Evolutionary conservation across 2,888 invertebrate genomes (phyloP), one percentile per base, ranked within the genome.

Genomic region (Meteorus colon): DNA sequence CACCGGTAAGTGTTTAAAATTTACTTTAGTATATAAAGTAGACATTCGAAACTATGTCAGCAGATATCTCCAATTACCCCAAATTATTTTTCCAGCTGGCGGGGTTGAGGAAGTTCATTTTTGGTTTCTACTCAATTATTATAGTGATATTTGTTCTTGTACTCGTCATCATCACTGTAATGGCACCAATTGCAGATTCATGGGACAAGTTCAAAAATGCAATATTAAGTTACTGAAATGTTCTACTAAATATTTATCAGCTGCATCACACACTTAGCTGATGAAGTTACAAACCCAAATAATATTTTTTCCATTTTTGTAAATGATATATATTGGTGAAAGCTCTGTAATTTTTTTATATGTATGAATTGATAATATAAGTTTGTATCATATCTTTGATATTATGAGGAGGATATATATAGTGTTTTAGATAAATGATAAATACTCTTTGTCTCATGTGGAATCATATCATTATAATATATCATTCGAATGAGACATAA

Each of bases 81-180:
- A 19, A 55, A 19, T 19, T 24, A 19, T n/a, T 71, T 84, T 92
- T 90, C 72, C 92, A 97, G 97, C 95, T 94, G 88, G 92, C 94
- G 2, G 92, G 92, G 70, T 93, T 96, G 90, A 92, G 97, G 83
- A 95, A 95, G 85, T 92, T 94, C 73, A 90, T 96, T 72, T 91
- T 98, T 62, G 94, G 93, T n/a, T 87, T 97, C 55, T 97, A 97
- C 89, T 92, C 94, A 55, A 90, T 96, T 0, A 92, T 95, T 66
- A 91, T 96, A 74, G 86, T 93, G 19, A 90, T 93, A 27, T 93
- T 97, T 82, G 93, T 94, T 0, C 91, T 94, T 14, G 94, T 93
- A 8, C 92, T 97, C 85, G 93, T 97, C 74, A 92, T 95, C 76
- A 92, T 96, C 66, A 93, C 94, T 24, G 94, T 93, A 0, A 89